phyloP scores from a whole-genome alignment of 2,888 invertebrate species.

The Cinara cedri region DNA sequence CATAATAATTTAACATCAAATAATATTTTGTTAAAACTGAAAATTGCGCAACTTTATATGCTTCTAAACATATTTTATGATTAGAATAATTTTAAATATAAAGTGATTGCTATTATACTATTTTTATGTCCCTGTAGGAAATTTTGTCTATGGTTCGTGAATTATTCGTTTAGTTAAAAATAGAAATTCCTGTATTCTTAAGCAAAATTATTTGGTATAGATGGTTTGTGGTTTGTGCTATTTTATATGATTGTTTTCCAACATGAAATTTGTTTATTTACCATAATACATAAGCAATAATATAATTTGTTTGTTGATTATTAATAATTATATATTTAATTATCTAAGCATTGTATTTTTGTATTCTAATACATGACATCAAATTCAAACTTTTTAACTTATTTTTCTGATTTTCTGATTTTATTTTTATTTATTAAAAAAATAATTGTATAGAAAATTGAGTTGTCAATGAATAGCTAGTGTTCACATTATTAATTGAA shows the following conservation, averaged over 20 bases:
- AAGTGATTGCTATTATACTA: background rate
- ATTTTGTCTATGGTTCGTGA: constrained; percentile 1
- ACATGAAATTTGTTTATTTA: background rate
- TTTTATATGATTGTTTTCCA: constrained; percentile 6
- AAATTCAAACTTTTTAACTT: background rate
- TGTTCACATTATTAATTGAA: constrained; percentile 2
- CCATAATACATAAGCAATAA: constrained; percentile 22
- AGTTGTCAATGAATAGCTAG: constrained; percentile 7
- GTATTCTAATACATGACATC: constrained; percentile 1
- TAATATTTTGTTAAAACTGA: background rate
- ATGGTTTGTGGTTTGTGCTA: background rate
- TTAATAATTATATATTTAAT: constrained; percentile 15
- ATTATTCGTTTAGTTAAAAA: background rate
- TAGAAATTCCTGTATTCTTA: constrained; percentile 4
- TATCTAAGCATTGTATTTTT: constrained; percentile 24
- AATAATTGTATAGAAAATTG: background rate
- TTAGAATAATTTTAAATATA: constrained; percentile 2
- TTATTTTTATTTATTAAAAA: background rate
- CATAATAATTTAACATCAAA: background rate
- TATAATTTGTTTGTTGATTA: constrained; percentile 9
- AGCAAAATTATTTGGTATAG: background rate
- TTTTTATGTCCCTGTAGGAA: background rate
- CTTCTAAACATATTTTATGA: background rate
- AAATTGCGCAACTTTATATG: background rate
- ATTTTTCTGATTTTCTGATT: constrained; percentile 27